Evolutionary conservation across 2,888 invertebrate genomes (phyloP), one percentile per base, ranked within the genome.

Genomic region (Argyra leucocephala): DNA sequence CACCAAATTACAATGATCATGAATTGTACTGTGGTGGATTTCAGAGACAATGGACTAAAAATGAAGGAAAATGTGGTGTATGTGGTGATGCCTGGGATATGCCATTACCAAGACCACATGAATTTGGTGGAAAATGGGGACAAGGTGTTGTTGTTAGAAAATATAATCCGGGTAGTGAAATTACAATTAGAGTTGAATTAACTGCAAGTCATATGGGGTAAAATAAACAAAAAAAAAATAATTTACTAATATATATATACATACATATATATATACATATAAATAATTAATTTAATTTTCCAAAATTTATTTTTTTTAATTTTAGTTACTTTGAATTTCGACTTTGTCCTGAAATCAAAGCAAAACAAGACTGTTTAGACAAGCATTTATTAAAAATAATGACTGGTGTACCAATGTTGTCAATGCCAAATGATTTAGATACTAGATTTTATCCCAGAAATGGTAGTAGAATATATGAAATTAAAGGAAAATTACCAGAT

Each of bases 1-100:
- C 91, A 1, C 89, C 89, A 73, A 90, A 94, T 78, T 93, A 93
- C 81, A 92, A 93, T 77, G 93, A 94, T 79, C 89, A 93, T 76
- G 91, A 93, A 75, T 82, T 89, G 5, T 93, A 88, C 79, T 93
- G 93, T 76, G 93, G 93, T 0, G 93, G 93, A 12, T 91, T 88
- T 76, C 84, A 88, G n/a, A 82, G 90, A 63, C 93, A 93, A 74
- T 91, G 91, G 89, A 84, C 86, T 72, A 85, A 81, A 66, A 93
- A 93, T 74, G 85, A 82, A 3, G 93, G 93, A 0, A 90, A 90
- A 75, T 93, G 93, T 74, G 93, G 93, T 1, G 85, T 91, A 61
- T 93, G 93, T 73, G 93, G 93, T 1, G 93, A 93, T 77, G 83
- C 93, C 1, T 93, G 89, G 89, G 91, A 93, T 73, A 72, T 83